These are phyloP conservation scores for Nesoenas mayeri DNA, from an alignment of 2,113 vertebrate genomes.

Conservation along the genomic window DNA sequence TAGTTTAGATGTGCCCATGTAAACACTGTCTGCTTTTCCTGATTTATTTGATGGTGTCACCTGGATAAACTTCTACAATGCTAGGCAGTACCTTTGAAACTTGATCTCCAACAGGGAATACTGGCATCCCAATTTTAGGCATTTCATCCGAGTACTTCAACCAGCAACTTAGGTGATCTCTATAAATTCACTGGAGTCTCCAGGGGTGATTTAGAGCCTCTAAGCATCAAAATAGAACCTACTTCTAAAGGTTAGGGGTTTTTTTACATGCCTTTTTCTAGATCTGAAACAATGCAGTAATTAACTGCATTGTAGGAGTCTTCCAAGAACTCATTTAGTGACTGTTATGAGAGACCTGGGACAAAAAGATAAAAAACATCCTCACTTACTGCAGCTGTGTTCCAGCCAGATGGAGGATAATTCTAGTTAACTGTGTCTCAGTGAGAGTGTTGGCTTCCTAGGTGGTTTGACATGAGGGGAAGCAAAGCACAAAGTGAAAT, in stretches of 20 bases:
- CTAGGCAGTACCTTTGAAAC: constrained; percentile 22
- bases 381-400: background rate
- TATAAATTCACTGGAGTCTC: background rate
- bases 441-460: background rate
- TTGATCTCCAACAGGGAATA: background rate
- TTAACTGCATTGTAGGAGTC: background rate
- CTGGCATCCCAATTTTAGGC: background rate
- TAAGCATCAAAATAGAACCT: background rate
- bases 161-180: background rate
- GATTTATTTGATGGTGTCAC: constrained; percentile 23
- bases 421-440: background rate
- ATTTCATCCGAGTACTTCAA: background rate
- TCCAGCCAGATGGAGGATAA: background rate
- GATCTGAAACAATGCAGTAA: background rate
- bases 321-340: background rate
- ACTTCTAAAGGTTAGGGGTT: background rate
- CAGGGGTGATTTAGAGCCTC: background rate
- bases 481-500: background rate
- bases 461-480: background rate
- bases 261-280: background rate
- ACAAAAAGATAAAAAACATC: background rate
- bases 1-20: constrained; percentile 46
- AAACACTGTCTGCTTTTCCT: constrained; percentile 47
- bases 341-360: background rate
- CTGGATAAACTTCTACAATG: constrained; percentile 33